Percentiles rank a stretch among this genome's conserved stretches.
Conservation (phyloP, 2,888 invertebrate genomes). For the Acholoe squamosa region DNA sequence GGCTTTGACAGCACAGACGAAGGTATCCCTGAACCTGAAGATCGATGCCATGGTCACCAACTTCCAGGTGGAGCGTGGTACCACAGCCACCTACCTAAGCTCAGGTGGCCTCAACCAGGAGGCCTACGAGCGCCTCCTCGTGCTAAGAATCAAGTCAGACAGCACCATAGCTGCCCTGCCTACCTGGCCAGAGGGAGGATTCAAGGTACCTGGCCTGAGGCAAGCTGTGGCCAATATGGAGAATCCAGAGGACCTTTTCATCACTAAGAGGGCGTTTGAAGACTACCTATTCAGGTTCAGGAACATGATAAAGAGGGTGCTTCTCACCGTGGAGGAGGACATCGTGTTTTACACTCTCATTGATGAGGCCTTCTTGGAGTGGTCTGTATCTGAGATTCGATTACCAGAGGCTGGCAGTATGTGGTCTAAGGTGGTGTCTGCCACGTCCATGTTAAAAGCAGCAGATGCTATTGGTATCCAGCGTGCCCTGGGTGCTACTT, state of each 20-base stretch:
- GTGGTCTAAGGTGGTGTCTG: conserved; percentile 64
- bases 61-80: conserved; percentile 68
- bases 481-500: conserved; percentile 68
- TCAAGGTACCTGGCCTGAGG: background rate
- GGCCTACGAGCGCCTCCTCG: conserved; percentile 47
- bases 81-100: conserved; percentile 66
- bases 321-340: conserved; percentile 47
- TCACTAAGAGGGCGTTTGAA: background rate
- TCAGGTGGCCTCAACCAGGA: conserved; percentile 62
- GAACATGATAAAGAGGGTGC: conserved; percentile 12
- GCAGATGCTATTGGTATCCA: conserved; percentile 68
- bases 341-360: conserved; percentile 67
- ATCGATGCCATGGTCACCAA: conserved; percentile 64
- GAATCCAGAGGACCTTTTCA: background rate
- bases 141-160: conserved; percentile 8
- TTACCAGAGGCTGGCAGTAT: conserved; percentile 62
- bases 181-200: background rate
- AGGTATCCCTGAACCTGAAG: conserved; percentile 22
- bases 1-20: conserved; percentile 51
- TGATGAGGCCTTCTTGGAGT: conserved; percentile 55
- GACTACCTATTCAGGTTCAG: conserved; percentile 25
- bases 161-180: background rate
- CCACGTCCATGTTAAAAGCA: conserved; percentile 61
- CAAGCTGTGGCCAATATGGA: background rate
- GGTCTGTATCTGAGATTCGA: conserved; percentile 24